These are phyloP conservation scores for Odontomachus brunneus DNA, from an alignment of 1,140 invertebrate species.

Conservation along the genomic window DNA sequence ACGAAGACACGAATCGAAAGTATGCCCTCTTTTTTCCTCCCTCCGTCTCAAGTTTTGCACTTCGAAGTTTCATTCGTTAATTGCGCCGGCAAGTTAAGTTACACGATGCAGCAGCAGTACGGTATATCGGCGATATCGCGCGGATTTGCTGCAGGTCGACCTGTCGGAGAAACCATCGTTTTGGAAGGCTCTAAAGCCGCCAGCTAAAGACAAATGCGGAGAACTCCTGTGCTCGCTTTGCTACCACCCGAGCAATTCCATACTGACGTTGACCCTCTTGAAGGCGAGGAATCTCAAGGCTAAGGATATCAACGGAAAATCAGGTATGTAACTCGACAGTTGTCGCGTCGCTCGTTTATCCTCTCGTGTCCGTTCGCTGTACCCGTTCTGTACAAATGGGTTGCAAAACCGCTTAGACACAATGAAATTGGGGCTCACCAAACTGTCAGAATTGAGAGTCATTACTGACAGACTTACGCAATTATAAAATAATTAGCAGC, in stretches of 20 bases:
- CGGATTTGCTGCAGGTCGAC: constrained; percentile 89
- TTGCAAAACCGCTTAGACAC: no score
- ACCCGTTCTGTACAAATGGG: no score
- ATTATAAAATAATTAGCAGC: no score
- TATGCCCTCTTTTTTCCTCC: background rate
- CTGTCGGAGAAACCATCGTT: constrained; percentile 95
- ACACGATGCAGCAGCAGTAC: background rate
- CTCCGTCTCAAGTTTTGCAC: background rate
- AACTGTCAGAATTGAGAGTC: no score
- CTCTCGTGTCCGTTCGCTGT: no score
- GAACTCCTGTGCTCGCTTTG: constrained; percentile 96
- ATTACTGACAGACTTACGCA: no score
- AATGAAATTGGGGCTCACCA: no score
- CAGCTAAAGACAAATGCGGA: constrained; percentile 96
- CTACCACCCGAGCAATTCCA: constrained; percentile 96
- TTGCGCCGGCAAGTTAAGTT: background rate
- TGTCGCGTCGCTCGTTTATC: no score
- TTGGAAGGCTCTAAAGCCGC: constrained; percentile 96
- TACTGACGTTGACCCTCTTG: constrained; percentile 93
- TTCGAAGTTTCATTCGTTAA: constrained; percentile 10
- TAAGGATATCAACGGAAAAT: constrained; percentile 97
- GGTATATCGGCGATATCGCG: constrained; percentile 1
- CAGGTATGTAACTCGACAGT: constrained; percentile 87
- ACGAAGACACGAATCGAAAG: background rate
- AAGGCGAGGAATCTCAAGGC: constrained; percentile 97